A percentile compares a stretch with the other conserved stretches of the same genome.
Conservation (phyloP, 2,888 invertebrate species). For the Anticlea derivata region DNA sequence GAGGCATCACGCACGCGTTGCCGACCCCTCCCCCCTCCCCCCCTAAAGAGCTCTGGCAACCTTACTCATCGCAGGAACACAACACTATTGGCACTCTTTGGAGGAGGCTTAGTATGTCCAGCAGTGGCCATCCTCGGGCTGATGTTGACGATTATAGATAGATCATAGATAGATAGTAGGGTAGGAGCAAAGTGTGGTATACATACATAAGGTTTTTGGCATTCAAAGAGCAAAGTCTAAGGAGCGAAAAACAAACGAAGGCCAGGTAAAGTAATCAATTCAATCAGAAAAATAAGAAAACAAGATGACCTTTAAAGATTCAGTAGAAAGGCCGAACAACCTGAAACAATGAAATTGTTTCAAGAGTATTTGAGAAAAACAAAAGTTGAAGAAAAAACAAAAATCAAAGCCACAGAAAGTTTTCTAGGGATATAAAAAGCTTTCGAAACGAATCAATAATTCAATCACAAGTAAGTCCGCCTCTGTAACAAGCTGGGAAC, state of each 20-base stretch:
- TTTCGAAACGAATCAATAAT: slow-evolving; percentile 25
- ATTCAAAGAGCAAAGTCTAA: no score
- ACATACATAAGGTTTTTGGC: no score
- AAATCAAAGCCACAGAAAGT: slow-evolving; percentile 11
- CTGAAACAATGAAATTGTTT: slow-evolving; percentile 14
- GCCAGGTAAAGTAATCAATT: neutral
- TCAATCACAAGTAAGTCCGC: slow-evolving; percentile 22
- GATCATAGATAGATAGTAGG: no score
- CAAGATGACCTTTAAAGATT: neutral
- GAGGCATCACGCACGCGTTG: no score
- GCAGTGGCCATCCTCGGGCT: no score
- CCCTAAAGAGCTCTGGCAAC: no score
- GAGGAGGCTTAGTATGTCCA: no score
- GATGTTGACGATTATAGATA: no score
- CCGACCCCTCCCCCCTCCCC: no score
- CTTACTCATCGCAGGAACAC: no score
- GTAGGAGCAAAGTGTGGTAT: no score
- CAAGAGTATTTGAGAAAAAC: slow-evolving; percentile 16
- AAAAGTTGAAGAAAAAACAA: slow-evolving; percentile 17
- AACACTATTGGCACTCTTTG: no score
- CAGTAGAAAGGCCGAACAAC: neutral
- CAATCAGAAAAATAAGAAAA: neutral
- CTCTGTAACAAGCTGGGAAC: slow-evolving; percentile 27
- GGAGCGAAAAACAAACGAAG: neutral
- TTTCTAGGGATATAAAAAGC: slow-evolving; percentile 18